Evolutionary conservation across 2,888 invertebrate species (phyloP), one percentile per base, ranked within the genome.

Genomic region (Brachyptera putata): DNA sequence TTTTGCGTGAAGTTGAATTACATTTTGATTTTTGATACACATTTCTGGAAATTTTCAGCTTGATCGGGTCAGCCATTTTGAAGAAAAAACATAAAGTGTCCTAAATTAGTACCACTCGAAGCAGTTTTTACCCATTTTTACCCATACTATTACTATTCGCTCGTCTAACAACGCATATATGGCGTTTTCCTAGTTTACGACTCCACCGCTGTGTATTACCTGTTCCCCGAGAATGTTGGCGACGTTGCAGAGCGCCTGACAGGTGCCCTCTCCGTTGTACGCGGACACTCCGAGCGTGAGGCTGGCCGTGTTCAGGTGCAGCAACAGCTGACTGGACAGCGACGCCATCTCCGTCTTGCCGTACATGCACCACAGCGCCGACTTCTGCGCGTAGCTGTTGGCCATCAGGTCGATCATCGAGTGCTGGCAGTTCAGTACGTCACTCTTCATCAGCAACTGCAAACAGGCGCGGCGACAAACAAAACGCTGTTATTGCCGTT

Each of bases 301-400:
- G 2, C 73, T 73, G 9, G 68, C 63, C 4, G 87, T 84, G 70
- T 91, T 89, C 18, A 90, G 79, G 67, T 88, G 84, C 0, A 95
- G 77, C 37, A 93, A 75, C 13, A 92, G 74, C 73, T 94, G 93
- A 55, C 89, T 85, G 72, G 85, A 87, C 34, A 94, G 77, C 0
- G 87, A 86, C 0, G 89, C 85, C 83, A 93, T 86, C 73, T 91
- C 89, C 1, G 87, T 85, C 73, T 91, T 89, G 1, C 95, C 95
- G 72, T 93, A 95, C 58, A 91, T 82, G 13, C 86, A 82, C 95
- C 95, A 95, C 9, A 95, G 77, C 0, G 91, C 89, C 1, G 92
- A 86, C 66, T 90, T 87, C 74, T 92, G 86, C 0, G 89, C 85
- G 67, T 89, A 82, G 21, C 89, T 89, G 64, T 87, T 86, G 65